Percentiles rank a stretch among this genome's conserved stretches.
Conservation (phyloP, 2,113 vertebrate species). For the Neoarius graeffei region DNA sequence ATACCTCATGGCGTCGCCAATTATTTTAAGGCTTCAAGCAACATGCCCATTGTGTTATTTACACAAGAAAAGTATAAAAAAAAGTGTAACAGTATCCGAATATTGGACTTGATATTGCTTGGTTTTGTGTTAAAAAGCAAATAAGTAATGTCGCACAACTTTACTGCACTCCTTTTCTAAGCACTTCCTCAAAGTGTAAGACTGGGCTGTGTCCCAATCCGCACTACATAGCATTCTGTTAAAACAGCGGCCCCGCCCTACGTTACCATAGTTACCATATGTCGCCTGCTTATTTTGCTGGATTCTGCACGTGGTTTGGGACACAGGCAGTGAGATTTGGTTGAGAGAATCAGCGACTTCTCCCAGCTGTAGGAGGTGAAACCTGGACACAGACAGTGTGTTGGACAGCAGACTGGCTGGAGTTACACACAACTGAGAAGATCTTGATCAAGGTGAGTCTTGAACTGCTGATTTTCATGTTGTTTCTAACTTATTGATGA, state of each 20-base stretch:
- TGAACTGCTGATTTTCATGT: not conserved
- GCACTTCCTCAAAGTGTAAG: not conserved
- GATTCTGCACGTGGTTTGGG: not conserved
- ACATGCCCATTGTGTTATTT: not conserved
- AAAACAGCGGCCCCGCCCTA: not conserved
- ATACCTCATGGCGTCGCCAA: not conserved
- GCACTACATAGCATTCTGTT: not conserved
- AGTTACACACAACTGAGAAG: not conserved
- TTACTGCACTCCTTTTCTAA: not conserved
- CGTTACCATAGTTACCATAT: slow-evolving; percentile 10
- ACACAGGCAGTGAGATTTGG: not conserved
- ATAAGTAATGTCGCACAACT: not conserved
- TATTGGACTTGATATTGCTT: not conserved
- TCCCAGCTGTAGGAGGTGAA: not conserved
- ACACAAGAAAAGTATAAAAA: not conserved
- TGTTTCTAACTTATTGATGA: not conserved
- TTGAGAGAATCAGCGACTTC: not conserved
- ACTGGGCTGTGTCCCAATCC: slow-evolving; percentile 24
- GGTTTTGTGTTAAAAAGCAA: not conserved
- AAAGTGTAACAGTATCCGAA: too few species aligned
- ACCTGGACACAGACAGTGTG: not conserved
- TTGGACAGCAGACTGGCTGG: not conserved
- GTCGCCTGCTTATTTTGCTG: not conserved
- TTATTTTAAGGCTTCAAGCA: not conserved
- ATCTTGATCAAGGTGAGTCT: not conserved